Base-by-base conservation (phyloP, 2,888 invertebrate species). In the Synanthedon tipuliformis region DNA sequence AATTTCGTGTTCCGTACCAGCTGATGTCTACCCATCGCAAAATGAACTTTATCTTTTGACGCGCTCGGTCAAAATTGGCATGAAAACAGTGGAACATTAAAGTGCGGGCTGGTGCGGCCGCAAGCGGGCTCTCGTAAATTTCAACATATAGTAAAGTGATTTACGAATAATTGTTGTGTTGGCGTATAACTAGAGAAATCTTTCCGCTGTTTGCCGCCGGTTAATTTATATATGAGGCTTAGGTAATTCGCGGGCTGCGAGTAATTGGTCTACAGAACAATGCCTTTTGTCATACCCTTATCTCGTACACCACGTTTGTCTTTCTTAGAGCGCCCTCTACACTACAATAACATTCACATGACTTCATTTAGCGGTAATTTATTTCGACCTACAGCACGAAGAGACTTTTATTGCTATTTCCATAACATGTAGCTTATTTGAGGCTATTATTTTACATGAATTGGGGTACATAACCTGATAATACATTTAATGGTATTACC, bases 91-190 rank as follows among this genome's bases (percentile, higher is more conserved):
- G 51, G 52, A 56, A 56, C 69, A 58, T 59, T 77, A 84, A 65
- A 76, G 85, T 63, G 68, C 71, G 68, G 66, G 71, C 76, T 78
- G 71, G 75, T 74, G 73, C 74, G 70, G 67, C 73, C 61, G 61
- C 71, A 64, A 64, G 66, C 73, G 68, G 69, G 69, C 71, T 81
- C 81, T 84, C 84, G 87, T 87, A 87, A 87, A 85, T 87, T 87
- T 85, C 85, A 86, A 85, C 87, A 86, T 87, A 87, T 87, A 87
- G 84, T 86, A 87, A 87, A 87, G 87, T 87, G 87, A 87, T 87
- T 87, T 87, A 87, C 87, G 87, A 85, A 87, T 87, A 86, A 87
- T 87, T 87, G 87, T 87, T 87, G 80, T 86, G 84, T 81, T 86
- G 83, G 83, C 77, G 82, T 87, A 86, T 85, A 85, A 84, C 84